A percentile compares a stretch with the other conserved stretches of the same genome.
These are phyloP conservation scores for Pachymerium ferrugineum DNA, from an alignment of 2,888 invertebrate genomes.

Conservation along the genomic window DNA sequence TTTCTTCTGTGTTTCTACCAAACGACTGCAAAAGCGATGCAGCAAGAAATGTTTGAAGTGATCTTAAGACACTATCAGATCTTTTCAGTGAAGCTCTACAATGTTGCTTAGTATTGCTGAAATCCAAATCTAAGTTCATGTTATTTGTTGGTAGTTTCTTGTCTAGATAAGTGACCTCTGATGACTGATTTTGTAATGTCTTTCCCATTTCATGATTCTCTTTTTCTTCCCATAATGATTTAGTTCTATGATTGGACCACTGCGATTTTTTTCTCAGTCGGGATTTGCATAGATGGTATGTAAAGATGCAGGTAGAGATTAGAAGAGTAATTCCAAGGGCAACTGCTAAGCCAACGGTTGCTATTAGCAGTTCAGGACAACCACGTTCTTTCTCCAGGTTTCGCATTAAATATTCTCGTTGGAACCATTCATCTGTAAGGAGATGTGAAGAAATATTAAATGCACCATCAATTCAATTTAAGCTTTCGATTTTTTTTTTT, in stretches of 20 bases:
- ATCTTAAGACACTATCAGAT: slow-evolving; percentile 20
- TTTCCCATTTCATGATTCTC: neutral
- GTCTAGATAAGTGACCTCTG: neutral
- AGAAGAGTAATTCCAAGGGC: neutral
- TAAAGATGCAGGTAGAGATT: neutral
- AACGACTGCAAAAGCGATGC: slow-evolving; percentile 19
- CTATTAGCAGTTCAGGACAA: neutral
- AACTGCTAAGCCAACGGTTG: slow-evolving; percentile 9
- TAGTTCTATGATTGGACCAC: neutral
- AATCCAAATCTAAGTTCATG: neutral
- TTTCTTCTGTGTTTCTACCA: neutral
- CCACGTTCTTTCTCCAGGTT: neutral
- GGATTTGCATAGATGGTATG: neutral
- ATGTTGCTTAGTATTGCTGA: neutral
- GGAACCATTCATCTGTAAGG: neutral
- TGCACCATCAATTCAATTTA: too few species aligned
- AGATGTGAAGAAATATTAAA: too few species aligned
- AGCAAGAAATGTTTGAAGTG: slow-evolving; percentile 30
- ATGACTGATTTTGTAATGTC: neutral
- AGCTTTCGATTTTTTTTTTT: too few species aligned
- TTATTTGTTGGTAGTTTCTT: neutral
- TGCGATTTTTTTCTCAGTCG: neutral
- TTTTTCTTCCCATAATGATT: neutral
- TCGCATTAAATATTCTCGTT: neutral
- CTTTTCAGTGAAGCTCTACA: neutral